A percentile compares a stretch with the other conserved stretches of the same genome.
Evolutionary conservation across 2,797 vertebrate species (phyloP).

Genomic region (Intellagama lesueurii): DNA sequence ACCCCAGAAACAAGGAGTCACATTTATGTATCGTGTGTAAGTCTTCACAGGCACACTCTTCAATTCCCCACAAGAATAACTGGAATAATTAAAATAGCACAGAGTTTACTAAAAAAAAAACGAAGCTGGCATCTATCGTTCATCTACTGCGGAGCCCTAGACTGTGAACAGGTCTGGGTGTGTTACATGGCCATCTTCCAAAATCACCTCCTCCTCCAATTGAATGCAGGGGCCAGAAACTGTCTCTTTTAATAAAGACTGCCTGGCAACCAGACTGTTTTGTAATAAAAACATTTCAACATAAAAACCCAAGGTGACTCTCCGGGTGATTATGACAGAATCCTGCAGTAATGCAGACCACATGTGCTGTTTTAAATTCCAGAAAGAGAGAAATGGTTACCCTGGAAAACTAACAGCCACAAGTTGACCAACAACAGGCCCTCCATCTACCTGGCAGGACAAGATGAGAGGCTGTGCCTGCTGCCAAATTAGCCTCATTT

Average conservation of each 20-base stretch:
- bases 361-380: conserved; percentile 77
- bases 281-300: conserved; percentile 75
- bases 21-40: too few species aligned
- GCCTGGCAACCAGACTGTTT: conserved; percentile 74
- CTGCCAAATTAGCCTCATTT: too few species aligned
- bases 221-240: conserved; percentile 60
- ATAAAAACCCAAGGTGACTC: conserved; percentile 75
- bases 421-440: background rate
- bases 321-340: conserved; percentile 67
- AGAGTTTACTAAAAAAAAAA: background rate
- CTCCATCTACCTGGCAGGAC: background rate
- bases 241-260: conserved; percentile 74
- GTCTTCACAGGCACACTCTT: background rate
- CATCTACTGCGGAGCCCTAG: background rate
- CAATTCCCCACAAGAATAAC: background rate
- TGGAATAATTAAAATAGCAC: background rate
- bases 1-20: background rate
- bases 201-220: conserved; percentile 37
- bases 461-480: too few species aligned
- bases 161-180: conserved; percentile 31
- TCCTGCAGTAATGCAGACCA: conserved; percentile 73
- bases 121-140: background rate
- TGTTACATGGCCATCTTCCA: conserved; percentile 47
- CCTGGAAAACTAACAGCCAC: conserved; percentile 54
- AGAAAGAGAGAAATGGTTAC: conserved; percentile 61